Evolutionary conservation across 2,797 vertebrate genomes (phyloP), one percentile per base, ranked within the genome.

Genomic region (Hippoglossus hippoglossus): DNA sequence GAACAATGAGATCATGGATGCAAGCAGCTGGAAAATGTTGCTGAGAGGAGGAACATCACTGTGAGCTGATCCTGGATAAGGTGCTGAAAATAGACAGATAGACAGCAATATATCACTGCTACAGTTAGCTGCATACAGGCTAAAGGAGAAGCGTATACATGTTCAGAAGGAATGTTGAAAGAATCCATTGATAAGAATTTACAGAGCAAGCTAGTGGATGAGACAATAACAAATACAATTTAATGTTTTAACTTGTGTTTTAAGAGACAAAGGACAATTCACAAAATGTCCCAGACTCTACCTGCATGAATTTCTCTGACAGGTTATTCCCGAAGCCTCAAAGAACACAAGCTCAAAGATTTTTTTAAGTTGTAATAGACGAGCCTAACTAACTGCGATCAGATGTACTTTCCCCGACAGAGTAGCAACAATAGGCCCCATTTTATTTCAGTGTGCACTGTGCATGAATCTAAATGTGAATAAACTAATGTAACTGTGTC

Each of bases 401-500:
- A 51, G 34, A 82, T 78, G 9, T 52, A n/a, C 11, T 78, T 57
- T 68, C 73, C 77, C 59, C 68, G 44, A 49, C 67, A 61, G 34
- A 66, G 61, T 53, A 71, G 61, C 59, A 77, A 79, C 73, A 82
- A 87, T 60, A 58, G 10, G 64, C 26, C 41, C 50, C 13, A 19
- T 85, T 79, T 71, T 25, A 59, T 77, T 79, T 68, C 50, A 68
- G 31, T 65, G 57, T 75, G 70, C 71, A 52, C 62, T 39, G 60
- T 59, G 49, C 24, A 34, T 24, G 73, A 87, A 78, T 72, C 52
- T 52, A 49, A 72, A 70, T 54, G 46, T 63, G 63, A 58, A 66
- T 77, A 57, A 41, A 56, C 16, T 59, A 82, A 81, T 78, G 47
- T 49, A 75, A 79, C 68, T 71, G 66, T 60, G 64, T 79, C 58